phyloP scores from a whole-genome alignment of 2,797 vertebrate species.

The Myoxocephalus aenaeus region DNA sequence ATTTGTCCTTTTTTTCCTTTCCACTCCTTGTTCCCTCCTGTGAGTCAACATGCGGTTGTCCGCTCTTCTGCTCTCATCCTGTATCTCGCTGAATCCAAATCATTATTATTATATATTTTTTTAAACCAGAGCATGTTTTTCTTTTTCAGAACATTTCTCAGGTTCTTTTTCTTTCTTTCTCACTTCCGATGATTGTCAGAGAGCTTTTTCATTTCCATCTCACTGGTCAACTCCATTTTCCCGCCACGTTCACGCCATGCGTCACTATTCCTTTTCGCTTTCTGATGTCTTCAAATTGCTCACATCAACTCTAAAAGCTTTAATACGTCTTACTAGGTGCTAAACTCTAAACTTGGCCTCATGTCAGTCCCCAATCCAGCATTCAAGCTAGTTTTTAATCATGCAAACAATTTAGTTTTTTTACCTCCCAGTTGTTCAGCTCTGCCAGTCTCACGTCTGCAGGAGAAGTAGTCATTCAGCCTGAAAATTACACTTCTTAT shows the following conservation, averaged over 20 bases:
- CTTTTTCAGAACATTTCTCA: background rate
- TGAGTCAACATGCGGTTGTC: too few species aligned
- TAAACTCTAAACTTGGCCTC: background rate
- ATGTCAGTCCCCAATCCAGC: background rate
- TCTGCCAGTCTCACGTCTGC: conserved; percentile 1
- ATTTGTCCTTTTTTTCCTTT: too few species aligned
- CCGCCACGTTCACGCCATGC: background rate
- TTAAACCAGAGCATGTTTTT: background rate
- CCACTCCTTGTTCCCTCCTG: too few species aligned
- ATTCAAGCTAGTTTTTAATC: conserved; percentile 2
- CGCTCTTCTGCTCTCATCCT: too few species aligned
- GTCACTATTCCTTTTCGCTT: background rate
- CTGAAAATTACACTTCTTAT: conserved; percentile 23
- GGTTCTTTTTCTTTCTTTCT: background rate
- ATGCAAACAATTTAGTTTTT: conserved; percentile 8
- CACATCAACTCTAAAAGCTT: conserved; percentile 7
- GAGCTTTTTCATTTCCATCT: background rate
- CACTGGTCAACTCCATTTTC: conserved; percentile 1
- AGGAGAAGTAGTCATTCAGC: background rate
- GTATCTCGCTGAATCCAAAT: background rate
- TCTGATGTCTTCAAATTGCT: conserved; percentile 7
- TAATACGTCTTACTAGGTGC: background rate
- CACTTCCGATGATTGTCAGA: background rate
- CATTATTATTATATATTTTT: too few species aligned
- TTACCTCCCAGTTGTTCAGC: background rate